Conservation (phyloP, 2,888 invertebrate species). For the Bhutanitis thaidina region DNA sequence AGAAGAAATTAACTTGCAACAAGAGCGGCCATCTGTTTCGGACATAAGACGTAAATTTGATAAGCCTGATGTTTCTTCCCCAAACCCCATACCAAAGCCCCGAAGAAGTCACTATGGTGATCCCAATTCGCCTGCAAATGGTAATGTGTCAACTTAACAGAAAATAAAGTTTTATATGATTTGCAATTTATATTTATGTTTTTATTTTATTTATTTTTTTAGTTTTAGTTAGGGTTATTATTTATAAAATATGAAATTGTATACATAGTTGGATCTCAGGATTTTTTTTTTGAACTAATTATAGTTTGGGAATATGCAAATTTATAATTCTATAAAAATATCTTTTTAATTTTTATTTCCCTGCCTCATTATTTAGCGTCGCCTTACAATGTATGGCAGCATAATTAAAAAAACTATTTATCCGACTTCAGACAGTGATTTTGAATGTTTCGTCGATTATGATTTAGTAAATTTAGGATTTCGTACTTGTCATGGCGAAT, state of each 20-base stretch:
- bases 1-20: slow-evolving; percentile 53
- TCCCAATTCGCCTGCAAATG: slow-evolving; percentile 44
- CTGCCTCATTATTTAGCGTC: no score
- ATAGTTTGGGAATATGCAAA: slow-evolving; percentile 27
- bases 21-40: slow-evolving; percentile 55
- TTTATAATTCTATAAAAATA: slow-evolving; percentile 1
- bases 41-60: slow-evolving; percentile 78
- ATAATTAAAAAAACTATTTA: no score
- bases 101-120: slow-evolving; percentile 72
- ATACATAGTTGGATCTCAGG: slow-evolving; percentile 24
- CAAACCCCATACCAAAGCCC: slow-evolving; percentile 80
- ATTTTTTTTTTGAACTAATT: slow-evolving; percentile 30
- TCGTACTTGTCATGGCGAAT: no score
- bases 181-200: no score
- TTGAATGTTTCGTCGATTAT: no score
- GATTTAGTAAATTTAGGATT: no score
- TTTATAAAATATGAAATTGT: slow-evolving; percentile 10
- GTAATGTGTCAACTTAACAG: slow-evolving; percentile 25
- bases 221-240: not conserved
- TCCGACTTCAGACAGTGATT: no score
- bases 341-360: no score
- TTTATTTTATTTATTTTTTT: slow-evolving; percentile 1
- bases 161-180: no score
- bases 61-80: slow-evolving; percentile 65
- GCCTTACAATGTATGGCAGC: no score